Evolutionary conservation across 2,797 vertebrate genomes (phyloP).

Genomic region (Allobates femoralis): DNA sequence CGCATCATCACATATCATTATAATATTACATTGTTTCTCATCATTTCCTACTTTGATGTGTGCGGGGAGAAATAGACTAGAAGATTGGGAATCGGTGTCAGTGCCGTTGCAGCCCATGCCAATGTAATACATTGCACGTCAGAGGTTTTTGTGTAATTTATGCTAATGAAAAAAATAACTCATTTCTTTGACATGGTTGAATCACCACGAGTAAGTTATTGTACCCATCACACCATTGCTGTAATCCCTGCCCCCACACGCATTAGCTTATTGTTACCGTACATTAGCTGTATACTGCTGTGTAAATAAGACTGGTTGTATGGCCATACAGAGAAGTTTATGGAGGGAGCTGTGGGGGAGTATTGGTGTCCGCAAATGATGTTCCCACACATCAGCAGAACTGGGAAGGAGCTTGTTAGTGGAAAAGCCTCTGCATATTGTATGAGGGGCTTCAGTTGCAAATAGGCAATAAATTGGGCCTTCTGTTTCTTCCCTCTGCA

Average conservation of each 20-base stretch:
- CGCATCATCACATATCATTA: slow-evolving; percentile 61
- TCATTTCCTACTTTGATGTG: slow-evolving; percentile 37
- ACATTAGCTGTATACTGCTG: not conserved
- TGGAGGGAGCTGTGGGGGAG: slow-evolving; percentile 13
- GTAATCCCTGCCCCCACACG: not conserved
- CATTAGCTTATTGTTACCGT: not conserved
- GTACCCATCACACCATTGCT: not conserved
- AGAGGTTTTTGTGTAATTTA: not conserved
- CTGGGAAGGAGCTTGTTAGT: slow-evolving; percentile 36
- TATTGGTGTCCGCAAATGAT: slow-evolving; percentile 17
- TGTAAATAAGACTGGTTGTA: slow-evolving; percentile 16
- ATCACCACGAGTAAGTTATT: not conserved
- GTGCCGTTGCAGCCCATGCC: not conserved
- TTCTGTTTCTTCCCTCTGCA: slow-evolving; percentile 37
- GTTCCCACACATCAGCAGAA: slow-evolving; percentile 31
- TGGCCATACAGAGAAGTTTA: slow-evolving; percentile 2
- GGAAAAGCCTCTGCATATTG: slow-evolving; percentile 26
- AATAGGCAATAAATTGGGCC: slow-evolving; percentile 43
- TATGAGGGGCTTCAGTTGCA: slow-evolving; percentile 46
- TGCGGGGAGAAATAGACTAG: not conserved
- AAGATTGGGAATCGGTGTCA: not conserved
- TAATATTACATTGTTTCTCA: slow-evolving; percentile 59
- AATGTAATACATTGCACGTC: not conserved
- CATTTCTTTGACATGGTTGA: not conserved
- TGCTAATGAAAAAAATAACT: not conserved